Evolutionary conservation across 1,140 invertebrate genomes (phyloP).

Genomic region (Atta cephalotes): DNA sequence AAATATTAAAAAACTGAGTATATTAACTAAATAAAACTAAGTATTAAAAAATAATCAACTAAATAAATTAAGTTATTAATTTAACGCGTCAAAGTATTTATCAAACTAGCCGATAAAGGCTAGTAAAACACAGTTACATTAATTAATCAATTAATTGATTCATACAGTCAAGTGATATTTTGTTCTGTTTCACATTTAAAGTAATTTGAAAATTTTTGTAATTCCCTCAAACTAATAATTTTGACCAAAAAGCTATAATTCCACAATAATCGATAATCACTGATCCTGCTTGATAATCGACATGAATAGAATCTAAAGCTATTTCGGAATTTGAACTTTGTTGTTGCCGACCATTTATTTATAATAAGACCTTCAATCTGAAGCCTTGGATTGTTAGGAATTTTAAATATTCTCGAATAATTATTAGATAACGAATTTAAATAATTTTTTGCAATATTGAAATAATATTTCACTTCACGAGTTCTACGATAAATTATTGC

Average conservation of each 20-base stretch:
- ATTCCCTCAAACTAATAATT: not conserved
- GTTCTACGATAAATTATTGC: not conserved
- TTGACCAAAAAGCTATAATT: not conserved
- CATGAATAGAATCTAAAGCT: not conserved
- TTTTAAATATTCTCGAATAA: not conserved
- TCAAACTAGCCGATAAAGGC: no score
- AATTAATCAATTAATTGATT: no score
- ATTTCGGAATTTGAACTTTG: conserved; percentile 45
- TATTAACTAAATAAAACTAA: not conserved
- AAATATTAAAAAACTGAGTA: no score
- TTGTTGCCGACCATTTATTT: not conserved
- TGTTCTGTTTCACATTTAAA: no score
- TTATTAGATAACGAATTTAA: not conserved
- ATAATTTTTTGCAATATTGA: not conserved
- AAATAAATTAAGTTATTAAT: no score
- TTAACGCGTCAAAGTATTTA: no score
- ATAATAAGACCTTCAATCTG: not conserved
- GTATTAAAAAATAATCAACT: no score
- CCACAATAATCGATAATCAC: not conserved
- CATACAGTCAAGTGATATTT: no score
- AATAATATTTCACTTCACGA: not conserved
- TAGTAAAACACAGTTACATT: no score
- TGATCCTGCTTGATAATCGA: not conserved
- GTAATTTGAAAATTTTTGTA: not conserved
- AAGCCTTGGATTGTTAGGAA: not conserved